Conservation (phyloP, 2,797 vertebrate species). For the Sylvilagus floridanus region DNA sequence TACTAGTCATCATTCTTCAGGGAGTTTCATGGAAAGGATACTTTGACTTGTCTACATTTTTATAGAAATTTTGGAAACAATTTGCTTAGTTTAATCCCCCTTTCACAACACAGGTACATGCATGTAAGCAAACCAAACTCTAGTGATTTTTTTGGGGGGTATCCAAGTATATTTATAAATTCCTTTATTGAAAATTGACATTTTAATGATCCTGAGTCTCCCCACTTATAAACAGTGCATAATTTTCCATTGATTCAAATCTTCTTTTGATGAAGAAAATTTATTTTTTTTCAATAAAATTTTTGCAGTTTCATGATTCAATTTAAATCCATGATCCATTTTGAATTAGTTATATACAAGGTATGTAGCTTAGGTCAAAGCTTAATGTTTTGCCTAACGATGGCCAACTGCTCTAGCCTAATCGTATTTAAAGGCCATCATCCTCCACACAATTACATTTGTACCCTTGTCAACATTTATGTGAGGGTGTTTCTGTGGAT, state of each 20-base stretch:
- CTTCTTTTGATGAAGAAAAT: background rate
- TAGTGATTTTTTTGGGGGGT: background rate
- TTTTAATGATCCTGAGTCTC: slow-evolving; percentile 3
- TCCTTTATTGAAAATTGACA: background rate
- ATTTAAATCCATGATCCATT: background rate
- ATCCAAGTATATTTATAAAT: background rate
- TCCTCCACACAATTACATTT: background rate
- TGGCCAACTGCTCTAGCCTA: background rate
- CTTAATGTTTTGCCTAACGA: background rate
- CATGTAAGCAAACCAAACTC: background rate
- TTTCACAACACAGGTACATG: background rate
- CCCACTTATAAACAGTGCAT: background rate
- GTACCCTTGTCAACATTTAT: background rate
- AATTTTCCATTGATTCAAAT: background rate
- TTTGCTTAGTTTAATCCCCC: background rate
- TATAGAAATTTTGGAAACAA: background rate
- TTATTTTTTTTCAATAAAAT: background rate
- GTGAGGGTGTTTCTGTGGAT: background rate
- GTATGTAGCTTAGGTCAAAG: background rate
- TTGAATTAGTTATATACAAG: background rate
- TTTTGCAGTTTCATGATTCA: background rate
- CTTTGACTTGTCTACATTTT: background rate
- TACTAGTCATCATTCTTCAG: background rate
- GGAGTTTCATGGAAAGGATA: too few species aligned
- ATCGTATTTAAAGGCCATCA: background rate